Evolutionary conservation across 1,140 invertebrate genomes (phyloP), one percentile per base, ranked within the genome.

Genomic region (Heliothis subflexa): DNA sequence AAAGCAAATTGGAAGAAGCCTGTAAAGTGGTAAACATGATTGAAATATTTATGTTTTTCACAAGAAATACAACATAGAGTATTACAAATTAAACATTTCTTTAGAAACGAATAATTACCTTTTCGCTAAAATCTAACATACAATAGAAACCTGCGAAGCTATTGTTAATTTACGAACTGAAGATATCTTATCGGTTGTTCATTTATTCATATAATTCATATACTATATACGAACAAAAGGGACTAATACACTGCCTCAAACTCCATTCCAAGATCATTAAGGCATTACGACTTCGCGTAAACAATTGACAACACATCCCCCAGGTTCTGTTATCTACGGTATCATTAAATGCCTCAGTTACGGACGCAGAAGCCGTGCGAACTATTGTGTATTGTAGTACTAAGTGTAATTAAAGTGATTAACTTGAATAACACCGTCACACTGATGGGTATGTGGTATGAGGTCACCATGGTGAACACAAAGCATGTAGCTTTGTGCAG

Each of bases 371-470:
- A 66, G n/a, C 40, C 62, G 40, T 66, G 62, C 18, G 62, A 66
- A 66, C 40, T 16, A 66, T 66, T 66, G 40, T 66, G 62, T 47
- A 66, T 66, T 66, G 40, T 66, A 47, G 40, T 13, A 66, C 9
- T 21, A 66, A 47, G 40, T 47, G 40, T 47, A 66, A 66, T 66
- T 66, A 66, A 66, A 66, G 62, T 66, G 40, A 66, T 66, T 47
- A 66, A 66, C 62, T 47, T 66, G 45, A 66, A 66, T 66, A 66
- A 66, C 40, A 66, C 13, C 62, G 40, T 49, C 40, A 16, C 40
- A 66, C 62, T 10, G 40, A 66, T 47, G 40, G 18, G 62, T 66
- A 66, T 47, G 40, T 21, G 40, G n/a, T 10, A 66, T 66, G 62
- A 66, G 62, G 62, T 66, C 62, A 64, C 40, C 61, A 11, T 18